Evolutionary conservation across 1,140 invertebrate genomes (phyloP), one percentile per base, ranked within the genome.

Genomic region (Heterodera schachtii): DNA sequence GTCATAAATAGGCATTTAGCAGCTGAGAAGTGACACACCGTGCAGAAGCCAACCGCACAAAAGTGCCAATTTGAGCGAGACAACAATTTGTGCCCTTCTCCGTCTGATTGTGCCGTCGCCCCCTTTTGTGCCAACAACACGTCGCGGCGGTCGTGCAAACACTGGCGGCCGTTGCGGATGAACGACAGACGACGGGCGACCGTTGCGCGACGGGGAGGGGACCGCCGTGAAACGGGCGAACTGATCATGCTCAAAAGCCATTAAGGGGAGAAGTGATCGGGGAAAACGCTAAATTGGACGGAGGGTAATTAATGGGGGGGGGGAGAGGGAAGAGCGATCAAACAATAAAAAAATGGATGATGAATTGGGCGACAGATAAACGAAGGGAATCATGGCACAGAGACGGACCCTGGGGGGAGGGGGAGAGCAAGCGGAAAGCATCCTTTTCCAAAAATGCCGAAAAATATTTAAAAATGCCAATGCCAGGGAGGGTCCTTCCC

Each of bases 191-290:
- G 31, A 43, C 3, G 52, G 75, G 57, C 46, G 75, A 52, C 66
- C 31, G 43, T 64, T 52, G 16, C 47, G 46, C 19, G 16, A 43
- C 43, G 41, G 13, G 57, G 47, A 19, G 49, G 49, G 13, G 16
- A 19, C 57, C 9, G 57, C 57, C 11, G 46, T 47, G 47, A 78
- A 78, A 44, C 77, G 77, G 21, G 66, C 64, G 44, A 78, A 78
- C 21, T 78, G 77, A 44, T 78, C 77, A 31, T 78, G 77, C 70
- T 78, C 77, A 78, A 66, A 78, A 7, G 77, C 52, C 77, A 78
- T 78, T 43, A 60, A 16, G 19, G 57, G 19, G 57, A 60, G 57
- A 3, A 19, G 8, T 71, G 49, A 52, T 9, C 21, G 69, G 69
- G 3, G 19, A 13, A n/a, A 43, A 71, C 69, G 41, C 19, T 41